These are phyloP conservation scores for Bos indicus DNA, from an alignment of 2,113 vertebrate genomes.

Conservation along the genomic window DNA sequence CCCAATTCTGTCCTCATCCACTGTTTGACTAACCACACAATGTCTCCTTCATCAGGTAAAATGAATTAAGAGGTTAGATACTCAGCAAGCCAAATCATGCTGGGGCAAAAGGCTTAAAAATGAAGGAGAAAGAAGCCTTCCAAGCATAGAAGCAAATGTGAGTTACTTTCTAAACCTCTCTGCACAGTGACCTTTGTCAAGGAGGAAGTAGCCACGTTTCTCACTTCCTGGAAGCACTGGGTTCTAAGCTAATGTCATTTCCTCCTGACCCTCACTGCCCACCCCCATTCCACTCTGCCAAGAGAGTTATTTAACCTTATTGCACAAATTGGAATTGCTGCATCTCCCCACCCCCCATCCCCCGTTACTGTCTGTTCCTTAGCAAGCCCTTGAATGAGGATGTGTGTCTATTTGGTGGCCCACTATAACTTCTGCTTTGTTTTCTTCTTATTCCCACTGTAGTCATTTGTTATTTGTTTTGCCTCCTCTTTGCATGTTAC, in stretches of 20 bases:
- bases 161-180: neutral
- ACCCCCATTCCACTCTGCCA: neutral
- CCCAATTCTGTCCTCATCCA: neutral
- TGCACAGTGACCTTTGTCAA: too few species aligned
- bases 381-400: neutral
- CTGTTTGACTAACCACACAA: neutral
- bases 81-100: neutral
- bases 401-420: rapidly evolving
- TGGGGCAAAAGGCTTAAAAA: neutral
- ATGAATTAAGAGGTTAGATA: neutral
- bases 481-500: neutral
- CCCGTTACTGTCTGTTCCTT: neutral
- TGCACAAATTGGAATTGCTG: neutral
- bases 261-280: neutral
- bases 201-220: neutral
- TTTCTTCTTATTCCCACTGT: neutral
- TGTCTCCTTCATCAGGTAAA: neutral
- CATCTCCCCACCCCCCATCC: rapidly evolving
- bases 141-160: neutral
- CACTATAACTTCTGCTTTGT: neutral
- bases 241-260: too few species aligned
- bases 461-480: neutral
- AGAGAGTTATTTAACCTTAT: neutral
- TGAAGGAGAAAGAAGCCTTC: neutral
- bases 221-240: neutral